A percentile compares a stretch with the other conserved stretches of the same genome.
Conservation (phyloP, 2,113 vertebrate genomes). For the Dasyornis broadbenti region DNA sequence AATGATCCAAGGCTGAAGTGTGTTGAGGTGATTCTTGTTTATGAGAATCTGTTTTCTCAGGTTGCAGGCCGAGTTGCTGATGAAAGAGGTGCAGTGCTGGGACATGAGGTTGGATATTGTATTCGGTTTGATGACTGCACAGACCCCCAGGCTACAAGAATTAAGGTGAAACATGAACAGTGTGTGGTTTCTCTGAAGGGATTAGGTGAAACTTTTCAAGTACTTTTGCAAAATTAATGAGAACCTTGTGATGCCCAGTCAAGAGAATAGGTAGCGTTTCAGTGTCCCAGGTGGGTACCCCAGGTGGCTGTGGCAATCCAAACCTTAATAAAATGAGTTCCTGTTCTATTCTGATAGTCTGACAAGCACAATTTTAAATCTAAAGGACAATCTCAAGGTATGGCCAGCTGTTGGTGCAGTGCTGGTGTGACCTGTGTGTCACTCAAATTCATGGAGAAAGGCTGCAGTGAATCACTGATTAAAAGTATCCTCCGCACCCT, state of each 20-base stretch:
- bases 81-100: conserved; percentile 89
- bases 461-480: background rate
- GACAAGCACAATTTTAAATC: background rate
- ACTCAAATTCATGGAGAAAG: background rate
- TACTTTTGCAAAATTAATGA: background rate
- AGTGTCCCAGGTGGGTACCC: background rate
- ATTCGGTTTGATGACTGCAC: conserved; percentile 98
- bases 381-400: background rate
- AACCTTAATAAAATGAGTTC: background rate
- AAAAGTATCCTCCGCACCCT: background rate
- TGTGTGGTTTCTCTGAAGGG: background rate
- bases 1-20: background rate
- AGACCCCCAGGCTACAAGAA: conserved; percentile 86
- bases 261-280: background rate
- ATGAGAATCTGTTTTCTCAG: conserved; percentile 58
- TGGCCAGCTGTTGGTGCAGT: background rate
- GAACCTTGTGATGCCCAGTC: background rate
- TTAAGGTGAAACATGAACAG: conserved; percentile 81
- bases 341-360: background rate
- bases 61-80: conserved; percentile 93
- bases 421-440: background rate
- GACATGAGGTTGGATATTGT: conserved; percentile 96
- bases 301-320: background rate
- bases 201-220: background rate
- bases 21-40: background rate